Conservation (phyloP, 2,113 vertebrate species). For the Phalacrocorax brasilianus region DNA sequence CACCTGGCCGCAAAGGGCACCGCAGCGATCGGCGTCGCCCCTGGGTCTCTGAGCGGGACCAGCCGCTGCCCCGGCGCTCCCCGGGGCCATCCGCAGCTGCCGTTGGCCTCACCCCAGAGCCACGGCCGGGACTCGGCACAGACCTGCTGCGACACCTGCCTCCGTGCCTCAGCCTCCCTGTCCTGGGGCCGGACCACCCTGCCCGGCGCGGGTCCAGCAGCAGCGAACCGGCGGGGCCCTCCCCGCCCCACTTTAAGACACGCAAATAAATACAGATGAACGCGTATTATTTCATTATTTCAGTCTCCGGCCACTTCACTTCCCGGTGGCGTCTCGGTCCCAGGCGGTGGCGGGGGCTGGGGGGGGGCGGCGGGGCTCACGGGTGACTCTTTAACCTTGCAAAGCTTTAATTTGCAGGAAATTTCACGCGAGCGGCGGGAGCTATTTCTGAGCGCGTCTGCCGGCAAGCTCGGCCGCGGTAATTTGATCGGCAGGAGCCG, state of each 20-base stretch:
- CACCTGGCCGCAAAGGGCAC: neutral
- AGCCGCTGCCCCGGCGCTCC: neutral
- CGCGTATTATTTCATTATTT: accelerated
- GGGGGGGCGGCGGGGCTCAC: neutral
- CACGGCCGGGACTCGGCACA: accelerated
- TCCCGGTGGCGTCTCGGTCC: accelerated
- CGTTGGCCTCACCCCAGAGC: neutral
- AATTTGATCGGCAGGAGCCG: conserved; percentile 3
- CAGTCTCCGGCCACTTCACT: accelerated
- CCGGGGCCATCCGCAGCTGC: accelerated
- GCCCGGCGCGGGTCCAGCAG: accelerated
- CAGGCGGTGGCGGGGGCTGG: accelerated
- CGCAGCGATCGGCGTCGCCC: neutral
- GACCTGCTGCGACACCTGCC: neutral
- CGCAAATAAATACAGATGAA: accelerated
- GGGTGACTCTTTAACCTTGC: neutral
- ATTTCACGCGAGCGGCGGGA: neutral
- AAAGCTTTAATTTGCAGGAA: neutral
- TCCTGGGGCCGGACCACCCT: neutral
- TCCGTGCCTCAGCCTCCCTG: neutral
- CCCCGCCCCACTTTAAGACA: neutral
- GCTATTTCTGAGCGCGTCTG: neutral
- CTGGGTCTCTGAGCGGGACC: neutral
- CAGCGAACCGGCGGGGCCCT: neutral
- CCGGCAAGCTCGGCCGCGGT: neutral